These are phyloP conservation scores for Drosophila mercatorum DNA, from an alignment of 2,888 invertebrate species.

Conservation along the genomic window DNA sequence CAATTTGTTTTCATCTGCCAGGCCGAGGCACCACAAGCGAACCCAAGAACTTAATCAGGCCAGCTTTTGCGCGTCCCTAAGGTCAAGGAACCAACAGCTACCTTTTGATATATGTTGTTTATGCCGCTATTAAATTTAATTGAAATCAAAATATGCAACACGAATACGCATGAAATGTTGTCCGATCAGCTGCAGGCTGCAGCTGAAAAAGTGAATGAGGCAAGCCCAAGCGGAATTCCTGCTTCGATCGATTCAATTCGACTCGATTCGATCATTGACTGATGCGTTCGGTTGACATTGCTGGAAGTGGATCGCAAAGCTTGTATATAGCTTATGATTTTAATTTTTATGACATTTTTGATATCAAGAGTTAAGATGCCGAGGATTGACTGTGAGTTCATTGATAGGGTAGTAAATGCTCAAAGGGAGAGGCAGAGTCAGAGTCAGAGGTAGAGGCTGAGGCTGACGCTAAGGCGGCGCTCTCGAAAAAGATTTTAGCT, in stretches of 20 bases:
- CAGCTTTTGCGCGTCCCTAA: conserved; percentile 37
- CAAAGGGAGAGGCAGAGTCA: no score
- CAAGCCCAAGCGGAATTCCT: neutral
- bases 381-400: no score
- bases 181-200: neutral
- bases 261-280: neutral
- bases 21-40: conserved; percentile 3
- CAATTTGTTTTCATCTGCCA: conserved; percentile 78
- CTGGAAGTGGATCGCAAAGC: neutral
- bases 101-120: conserved; percentile 57
- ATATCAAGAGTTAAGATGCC: no score
- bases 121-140: conserved; percentile 78
- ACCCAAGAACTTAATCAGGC: conserved; percentile 76
- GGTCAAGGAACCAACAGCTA: conserved; percentile 72
- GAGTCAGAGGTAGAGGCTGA: no score
- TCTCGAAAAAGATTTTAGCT: no score
- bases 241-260: neutral
- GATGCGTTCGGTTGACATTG: conserved; percentile 2
- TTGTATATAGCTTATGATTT: neutral
- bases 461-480: no score
- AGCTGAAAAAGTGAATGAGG: conserved; percentile 1
- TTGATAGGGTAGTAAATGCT: no score
- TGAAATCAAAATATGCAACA: conserved; percentile 72
- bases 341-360: neutral
- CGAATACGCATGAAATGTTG: conserved; percentile 40